These are phyloP conservation scores for Epirrhoe alternata DNA, from an alignment of 2,888 invertebrate species.

Conservation along the genomic window DNA sequence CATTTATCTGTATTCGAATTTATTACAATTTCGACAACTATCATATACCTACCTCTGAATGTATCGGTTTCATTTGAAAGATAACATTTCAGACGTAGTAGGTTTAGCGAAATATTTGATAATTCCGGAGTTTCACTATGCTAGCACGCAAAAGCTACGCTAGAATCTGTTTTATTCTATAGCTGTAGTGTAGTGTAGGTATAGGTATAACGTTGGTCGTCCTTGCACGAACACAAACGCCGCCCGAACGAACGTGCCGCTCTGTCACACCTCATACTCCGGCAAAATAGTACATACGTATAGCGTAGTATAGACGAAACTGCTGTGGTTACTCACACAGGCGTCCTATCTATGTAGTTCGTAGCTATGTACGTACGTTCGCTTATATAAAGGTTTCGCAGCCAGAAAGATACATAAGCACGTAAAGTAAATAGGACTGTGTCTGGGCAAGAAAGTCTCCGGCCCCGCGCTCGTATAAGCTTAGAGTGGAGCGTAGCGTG, in stretches of 20 bases:
- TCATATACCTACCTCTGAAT: neutral
- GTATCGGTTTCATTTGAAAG: neutral
- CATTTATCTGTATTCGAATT: constrained; percentile 2
- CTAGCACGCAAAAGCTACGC: constrained; percentile 22
- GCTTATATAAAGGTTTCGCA: constrained; percentile 44
- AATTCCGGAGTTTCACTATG: constrained; percentile 4
- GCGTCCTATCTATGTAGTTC: constrained; percentile 41
- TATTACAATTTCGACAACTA: neutral
- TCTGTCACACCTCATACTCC: constrained; percentile 46
- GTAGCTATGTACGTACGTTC: constrained; percentile 41
- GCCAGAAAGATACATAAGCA: constrained; percentile 44
- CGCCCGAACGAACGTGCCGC: constrained; percentile 42
- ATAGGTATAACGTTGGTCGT: constrained; percentile 36
- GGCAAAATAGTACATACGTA: constrained; percentile 29
- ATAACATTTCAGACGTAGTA: neutral
- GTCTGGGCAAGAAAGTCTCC: constrained; percentile 38
- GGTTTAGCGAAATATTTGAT: neutral
- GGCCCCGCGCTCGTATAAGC: constrained; percentile 31
- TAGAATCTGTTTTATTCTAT: constrained; percentile 35
- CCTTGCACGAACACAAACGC: constrained; percentile 41
- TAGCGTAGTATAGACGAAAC: constrained; percentile 33
- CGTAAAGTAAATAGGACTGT: constrained; percentile 44
- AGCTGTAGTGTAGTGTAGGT: constrained; percentile 5
- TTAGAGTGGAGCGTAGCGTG: constrained; percentile 38
- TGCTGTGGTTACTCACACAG: constrained; percentile 45